Conservation (phyloP, 2,797 vertebrate genomes). For the Sebastes wilsoni region DNA sequence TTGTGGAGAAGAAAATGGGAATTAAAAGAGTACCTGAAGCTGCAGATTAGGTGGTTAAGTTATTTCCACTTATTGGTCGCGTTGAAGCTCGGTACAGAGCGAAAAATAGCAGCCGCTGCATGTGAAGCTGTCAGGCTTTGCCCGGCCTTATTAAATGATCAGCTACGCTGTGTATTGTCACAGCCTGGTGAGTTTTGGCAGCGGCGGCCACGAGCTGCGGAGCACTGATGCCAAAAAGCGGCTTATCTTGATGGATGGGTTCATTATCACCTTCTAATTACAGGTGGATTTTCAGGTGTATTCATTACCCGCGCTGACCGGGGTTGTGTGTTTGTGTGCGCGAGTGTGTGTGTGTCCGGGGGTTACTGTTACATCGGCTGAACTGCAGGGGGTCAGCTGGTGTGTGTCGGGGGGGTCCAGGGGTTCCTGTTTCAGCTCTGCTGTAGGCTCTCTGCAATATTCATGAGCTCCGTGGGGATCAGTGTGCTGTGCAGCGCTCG, state of each 20-base stretch:
- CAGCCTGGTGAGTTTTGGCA: conserved; percentile 69
- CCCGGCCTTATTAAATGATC: conserved; percentile 77
- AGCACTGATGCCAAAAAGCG: conserved; percentile 78
- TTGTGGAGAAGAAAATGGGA: conserved; percentile 11
- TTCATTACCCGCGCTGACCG: conserved; percentile 84
- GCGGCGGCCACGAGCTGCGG: conserved; percentile 51
- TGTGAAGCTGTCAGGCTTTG: conserved; percentile 57
- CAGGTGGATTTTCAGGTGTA: conserved; percentile 88
- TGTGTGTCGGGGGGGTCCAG: conserved; percentile 57
- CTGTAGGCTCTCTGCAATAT: conserved; percentile 80
- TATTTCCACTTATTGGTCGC: neutral
- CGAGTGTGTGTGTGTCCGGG: conserved; percentile 18
- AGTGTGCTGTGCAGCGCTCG: conserved; percentile 57
- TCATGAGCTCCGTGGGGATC: conserved; percentile 76
- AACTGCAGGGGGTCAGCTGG: conserved; percentile 77
- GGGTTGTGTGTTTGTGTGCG: conserved; percentile 47
- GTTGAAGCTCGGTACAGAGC: neutral
- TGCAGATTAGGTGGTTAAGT: conserved; percentile 10
- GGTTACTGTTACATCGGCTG: conserved; percentile 76
- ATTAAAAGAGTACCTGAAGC: conserved; percentile 23
- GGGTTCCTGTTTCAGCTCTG: conserved; percentile 83
- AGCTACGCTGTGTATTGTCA: conserved; percentile 67
- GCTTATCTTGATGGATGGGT: conserved; percentile 85
- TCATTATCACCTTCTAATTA: conserved; percentile 92
- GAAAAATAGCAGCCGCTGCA: conserved; percentile 23